phyloP scores from a whole-genome alignment of 2,113 vertebrate species.

The Lophura nycthemera region DNA sequence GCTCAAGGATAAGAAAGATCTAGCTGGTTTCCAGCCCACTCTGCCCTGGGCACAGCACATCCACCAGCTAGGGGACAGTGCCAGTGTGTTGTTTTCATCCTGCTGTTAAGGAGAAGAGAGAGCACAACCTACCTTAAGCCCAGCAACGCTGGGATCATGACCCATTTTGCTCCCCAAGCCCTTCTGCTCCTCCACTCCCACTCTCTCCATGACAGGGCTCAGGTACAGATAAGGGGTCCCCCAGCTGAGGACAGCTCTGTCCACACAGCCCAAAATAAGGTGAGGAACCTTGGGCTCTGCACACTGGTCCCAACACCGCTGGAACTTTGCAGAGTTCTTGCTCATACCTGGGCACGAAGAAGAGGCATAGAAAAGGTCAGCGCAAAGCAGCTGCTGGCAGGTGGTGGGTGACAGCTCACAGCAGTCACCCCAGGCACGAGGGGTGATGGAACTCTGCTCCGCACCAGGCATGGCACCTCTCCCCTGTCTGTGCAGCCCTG shows the following conservation, averaged over 20 bases:
- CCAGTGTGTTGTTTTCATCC: not conserved
- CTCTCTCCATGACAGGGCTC: not conserved
- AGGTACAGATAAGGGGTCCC: not conserved
- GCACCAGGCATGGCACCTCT: not conserved
- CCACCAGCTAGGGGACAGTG: not conserved
- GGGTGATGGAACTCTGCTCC: accelerated
- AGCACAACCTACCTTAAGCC: not conserved
- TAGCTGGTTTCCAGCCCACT: not conserved
- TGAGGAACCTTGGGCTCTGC: not conserved
- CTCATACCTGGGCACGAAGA: not conserved
- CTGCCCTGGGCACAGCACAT: not conserved
- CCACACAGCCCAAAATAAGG: not conserved
- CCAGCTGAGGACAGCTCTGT: not conserved
- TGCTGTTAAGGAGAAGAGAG: not conserved
- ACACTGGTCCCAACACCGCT: not conserved
- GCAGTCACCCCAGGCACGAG: not conserved
- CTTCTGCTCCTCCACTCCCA: not conserved
- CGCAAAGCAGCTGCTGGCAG: not conserved
- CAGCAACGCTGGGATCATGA: not conserved
- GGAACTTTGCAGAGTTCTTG: not conserved
- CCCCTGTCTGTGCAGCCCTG: not conserved
- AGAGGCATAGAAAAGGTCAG: not conserved
- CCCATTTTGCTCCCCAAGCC: not conserved
- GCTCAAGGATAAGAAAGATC: not conserved
- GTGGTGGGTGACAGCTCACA: not conserved